Base-by-base conservation (phyloP, 2,888 invertebrate species). In the Melanostoma mellinum region DNA sequence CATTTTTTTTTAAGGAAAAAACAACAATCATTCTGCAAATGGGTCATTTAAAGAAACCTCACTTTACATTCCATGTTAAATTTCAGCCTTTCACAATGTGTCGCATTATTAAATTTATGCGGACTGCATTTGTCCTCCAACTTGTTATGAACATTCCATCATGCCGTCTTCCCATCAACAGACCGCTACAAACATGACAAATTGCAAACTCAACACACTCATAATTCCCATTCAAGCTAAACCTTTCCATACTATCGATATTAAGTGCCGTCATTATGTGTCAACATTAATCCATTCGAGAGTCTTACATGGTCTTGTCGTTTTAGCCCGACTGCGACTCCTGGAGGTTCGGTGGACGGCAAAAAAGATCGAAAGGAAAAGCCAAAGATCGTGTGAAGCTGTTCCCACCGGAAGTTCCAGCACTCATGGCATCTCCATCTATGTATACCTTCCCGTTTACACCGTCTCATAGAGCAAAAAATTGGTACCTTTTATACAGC, bases 371-470 rank as follows among this genome's bases (percentile, higher is more conserved):
- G 42, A 78, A 60, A 58, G 53, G 52, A 73, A 65, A 56, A 71
- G 10, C 50, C 67, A 80, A 42, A 65, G 61, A 77, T 68, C 77
- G 81, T 82, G 81, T 77, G 81, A 82, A 82, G 77, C 35, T 68
- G 53, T 77, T 69, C 56, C 63, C 81, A 77, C 81, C 81, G 81
- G 81, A 82, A 82, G 77, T 77, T 72, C 67, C 71, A 76, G 60
- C 76, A 76, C 71, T 76, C 65, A 46, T 35, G 40, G 40, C 50
- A 8, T 50, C 53, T 35, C 8, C 36, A 44, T 56, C 46, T 56
- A 6, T 10, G 44, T n/a, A 73, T 67, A 20, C 20, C 20, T 20
- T 33, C 36, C 67, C 68, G 52, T 61, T 69, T 53, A 63, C 56
- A 33, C 36, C 61, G 46, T 50, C 40, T 61, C 61, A 35, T 40